phyloP scores from a whole-genome alignment of 2,113 vertebrate species.

The Lasiurus borealis region DNA sequence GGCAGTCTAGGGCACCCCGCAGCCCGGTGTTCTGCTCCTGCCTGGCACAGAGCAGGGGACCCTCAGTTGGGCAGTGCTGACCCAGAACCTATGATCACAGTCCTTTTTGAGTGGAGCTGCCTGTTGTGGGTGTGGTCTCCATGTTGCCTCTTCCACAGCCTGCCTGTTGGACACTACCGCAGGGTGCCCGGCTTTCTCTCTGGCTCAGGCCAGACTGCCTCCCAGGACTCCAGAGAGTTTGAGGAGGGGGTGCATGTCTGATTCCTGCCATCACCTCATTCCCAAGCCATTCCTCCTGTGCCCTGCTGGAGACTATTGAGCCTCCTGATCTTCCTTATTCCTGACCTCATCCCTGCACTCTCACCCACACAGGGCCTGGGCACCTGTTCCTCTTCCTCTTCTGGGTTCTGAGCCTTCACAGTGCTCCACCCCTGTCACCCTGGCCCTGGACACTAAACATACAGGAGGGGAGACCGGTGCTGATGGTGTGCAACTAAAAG shows the following conservation, averaged over 20 bases:
- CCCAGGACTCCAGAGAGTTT: fast-evolving
- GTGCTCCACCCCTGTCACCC: fast-evolving
- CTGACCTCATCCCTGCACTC: neutral
- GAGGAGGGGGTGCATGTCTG: neutral
- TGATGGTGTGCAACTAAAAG: neutral
- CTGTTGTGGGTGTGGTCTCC: neutral
- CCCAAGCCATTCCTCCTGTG: too few species aligned
- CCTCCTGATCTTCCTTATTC: neutral
- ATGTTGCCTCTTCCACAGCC: neutral
- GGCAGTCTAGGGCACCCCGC: fast-evolving
- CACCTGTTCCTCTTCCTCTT: neutral
- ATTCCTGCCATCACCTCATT: fast-evolving
- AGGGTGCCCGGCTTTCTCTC: too few species aligned
- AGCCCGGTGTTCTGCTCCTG: neutral
- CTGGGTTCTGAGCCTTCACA: fast-evolving
- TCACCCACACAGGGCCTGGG: neutral
- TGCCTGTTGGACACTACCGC: fast-evolving
- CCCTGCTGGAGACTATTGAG: too few species aligned
- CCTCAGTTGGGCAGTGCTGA: fast-evolving
- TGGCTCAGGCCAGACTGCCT: too few species aligned
- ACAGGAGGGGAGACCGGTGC: too few species aligned
- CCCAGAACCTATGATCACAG: neutral
- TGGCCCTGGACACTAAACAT: neutral
- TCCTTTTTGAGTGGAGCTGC: neutral
- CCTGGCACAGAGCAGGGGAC: neutral